Evolutionary conservation across 2,888 invertebrate genomes (phyloP), one percentile per base, ranked within the genome.

Genomic region (Meta bourneti): DNA sequence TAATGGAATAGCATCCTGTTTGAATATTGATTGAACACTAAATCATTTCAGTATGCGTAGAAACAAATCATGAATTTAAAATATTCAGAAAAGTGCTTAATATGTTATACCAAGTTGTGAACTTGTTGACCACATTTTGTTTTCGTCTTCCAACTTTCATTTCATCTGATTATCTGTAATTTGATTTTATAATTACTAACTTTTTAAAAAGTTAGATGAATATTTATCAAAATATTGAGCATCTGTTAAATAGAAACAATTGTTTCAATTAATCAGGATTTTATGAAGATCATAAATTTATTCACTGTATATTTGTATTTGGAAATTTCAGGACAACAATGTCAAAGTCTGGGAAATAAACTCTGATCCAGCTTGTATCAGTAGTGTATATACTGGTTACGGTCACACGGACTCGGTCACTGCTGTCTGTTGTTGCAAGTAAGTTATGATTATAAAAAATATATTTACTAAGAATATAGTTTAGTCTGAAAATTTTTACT

Each of bases 401-500:
- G 97, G 98, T 92, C 99, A 99, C 94, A 98, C 98, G 1, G 97
- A 97, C 54, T 97, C 98, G 72, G 98, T 99, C 7, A 97, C 97
- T 16, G 96, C 97, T 6, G 96, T 99, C 7, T 96, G 96, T 85
- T 94, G 95, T 92, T 94, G 95, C 49, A 94, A 94, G 95, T 94
- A 93, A 80, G 54, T 61, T 70, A 34, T 34, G 4, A 34, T 34
- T 34, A 34, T 4, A 34, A 34, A 34, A 34, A 34, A 34, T 34
- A n/a, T n/a, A n/a, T 34, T n/a, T 34, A 34, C 34, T 34, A 34
- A 34, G 34, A 2, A n/a, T 51, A 19, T 74, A 20, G 11, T n/a
- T 78, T 11, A 51, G 20, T 9, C 19, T 52, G 51, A 51, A 51
- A 51, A 8, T 51, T 78, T 48, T 52, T 51, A 51, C 11, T n/a